Conservation (phyloP, 1,140 invertebrate species). For the Glossosoma conforme region DNA sequence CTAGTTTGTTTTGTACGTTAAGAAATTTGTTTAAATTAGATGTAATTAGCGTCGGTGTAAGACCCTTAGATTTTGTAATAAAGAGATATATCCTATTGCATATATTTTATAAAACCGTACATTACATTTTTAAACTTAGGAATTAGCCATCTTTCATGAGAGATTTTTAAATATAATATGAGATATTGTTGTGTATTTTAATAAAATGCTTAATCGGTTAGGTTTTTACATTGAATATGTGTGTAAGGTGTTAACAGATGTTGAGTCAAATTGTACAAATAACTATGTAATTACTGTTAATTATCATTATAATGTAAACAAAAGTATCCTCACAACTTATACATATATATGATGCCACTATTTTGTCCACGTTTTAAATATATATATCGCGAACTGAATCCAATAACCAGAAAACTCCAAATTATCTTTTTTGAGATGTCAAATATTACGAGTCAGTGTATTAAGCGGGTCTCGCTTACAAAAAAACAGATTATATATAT, state of each 20-base stretch:
- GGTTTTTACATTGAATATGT: too few species aligned
- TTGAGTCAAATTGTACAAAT: not conserved
- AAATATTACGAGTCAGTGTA: not conserved
- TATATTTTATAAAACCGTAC: not conserved
- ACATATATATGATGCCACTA: not conserved
- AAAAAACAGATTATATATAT: not conserved
- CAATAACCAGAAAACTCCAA: too few species aligned
- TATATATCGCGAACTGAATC: not conserved
- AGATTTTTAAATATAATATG: not conserved
- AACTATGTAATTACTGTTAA: not conserved
- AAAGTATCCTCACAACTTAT: not conserved
- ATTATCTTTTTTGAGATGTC: not conserved
- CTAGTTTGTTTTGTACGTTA: not conserved
- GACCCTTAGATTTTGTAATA: not conserved
- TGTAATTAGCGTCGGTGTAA: not conserved
- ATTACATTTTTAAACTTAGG: not conserved
- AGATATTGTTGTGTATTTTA: too few species aligned
- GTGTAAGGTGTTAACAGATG: not conserved
- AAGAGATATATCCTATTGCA: not conserved
- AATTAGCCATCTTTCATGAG: not conserved
- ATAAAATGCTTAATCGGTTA: too few species aligned
- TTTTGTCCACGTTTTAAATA: not conserved
- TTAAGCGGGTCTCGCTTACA: not conserved
- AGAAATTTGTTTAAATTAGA: not conserved
- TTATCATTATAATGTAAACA: not conserved